Conservation (phyloP, 2,797 vertebrate genomes). For the Columba guinea region DNA sequence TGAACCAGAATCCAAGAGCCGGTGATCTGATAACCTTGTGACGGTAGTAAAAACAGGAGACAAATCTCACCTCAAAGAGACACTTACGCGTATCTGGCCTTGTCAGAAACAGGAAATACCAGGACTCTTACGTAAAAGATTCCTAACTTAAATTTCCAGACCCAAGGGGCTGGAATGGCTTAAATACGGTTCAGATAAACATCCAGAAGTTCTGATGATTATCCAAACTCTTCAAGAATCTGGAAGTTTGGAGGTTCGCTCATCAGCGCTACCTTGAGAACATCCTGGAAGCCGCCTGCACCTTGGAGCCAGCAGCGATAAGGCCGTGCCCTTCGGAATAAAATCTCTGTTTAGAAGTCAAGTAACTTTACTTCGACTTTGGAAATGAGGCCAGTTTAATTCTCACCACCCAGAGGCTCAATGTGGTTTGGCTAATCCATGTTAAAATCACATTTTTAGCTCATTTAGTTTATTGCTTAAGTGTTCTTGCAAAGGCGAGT, state of each 20-base stretch:
- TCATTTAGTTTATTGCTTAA: not conserved
- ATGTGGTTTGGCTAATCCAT: not conserved
- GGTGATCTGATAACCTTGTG: constrained; percentile 6
- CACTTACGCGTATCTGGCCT: constrained; percentile 3
- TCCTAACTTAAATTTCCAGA: constrained; percentile 20
- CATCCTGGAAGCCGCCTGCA: constrained; percentile 7
- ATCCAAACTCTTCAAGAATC: constrained; percentile 35
- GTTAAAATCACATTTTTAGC: not conserved
- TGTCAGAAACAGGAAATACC: constrained; percentile 59
- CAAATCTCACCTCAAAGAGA: constrained; percentile 47
- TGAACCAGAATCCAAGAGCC: not conserved
- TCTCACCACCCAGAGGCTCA: not conserved
- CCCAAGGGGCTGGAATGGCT: constrained; percentile 5
- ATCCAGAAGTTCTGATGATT: constrained; percentile 45
- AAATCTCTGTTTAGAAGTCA: not conserved
- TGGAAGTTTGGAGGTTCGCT: constrained; percentile 1
- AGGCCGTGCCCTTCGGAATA: not conserved
- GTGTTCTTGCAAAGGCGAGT: not conserved
- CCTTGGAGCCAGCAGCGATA: constrained; percentile 4
- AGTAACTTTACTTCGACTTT: not conserved
- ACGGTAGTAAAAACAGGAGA: constrained; percentile 29
- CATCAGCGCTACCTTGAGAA: not conserved
- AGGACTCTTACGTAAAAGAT: constrained; percentile 6
- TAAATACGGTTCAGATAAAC: constrained; percentile 34
- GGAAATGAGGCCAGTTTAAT: not conserved